These are phyloP conservation scores for Parazoanthus swiftii DNA, from an alignment of 92 coral and sea anemone genomes.

Conservation along the genomic window DNA sequence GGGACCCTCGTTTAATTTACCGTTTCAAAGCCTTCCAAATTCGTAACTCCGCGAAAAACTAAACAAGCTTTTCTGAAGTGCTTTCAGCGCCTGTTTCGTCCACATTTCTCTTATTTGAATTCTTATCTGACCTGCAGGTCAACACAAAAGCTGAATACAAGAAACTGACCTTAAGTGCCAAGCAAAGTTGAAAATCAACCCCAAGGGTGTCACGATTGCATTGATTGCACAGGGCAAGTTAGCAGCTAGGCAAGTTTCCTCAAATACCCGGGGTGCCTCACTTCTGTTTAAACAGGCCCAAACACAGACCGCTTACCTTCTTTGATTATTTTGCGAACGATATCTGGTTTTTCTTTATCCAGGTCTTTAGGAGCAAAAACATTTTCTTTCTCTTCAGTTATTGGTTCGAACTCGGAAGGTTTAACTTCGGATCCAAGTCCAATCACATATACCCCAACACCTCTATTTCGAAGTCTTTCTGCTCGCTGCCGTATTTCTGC, in stretches of 20 bases:
- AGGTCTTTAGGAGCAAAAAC: slow-evolving; percentile 22
- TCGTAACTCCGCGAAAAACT: no score
- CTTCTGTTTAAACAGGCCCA: not conserved
- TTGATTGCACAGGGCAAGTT: no score
- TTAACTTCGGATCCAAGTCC: slow-evolving; percentile 31
- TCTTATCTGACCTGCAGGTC: no score
- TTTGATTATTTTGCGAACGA: slow-evolving; percentile 26
- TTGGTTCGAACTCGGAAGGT: slow-evolving; percentile 11
- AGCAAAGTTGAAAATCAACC: no score
- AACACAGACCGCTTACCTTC: slow-evolving; percentile 1
- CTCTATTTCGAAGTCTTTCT: slow-evolving; percentile 31
- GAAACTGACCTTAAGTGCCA: no score
- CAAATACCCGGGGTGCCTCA: no score
- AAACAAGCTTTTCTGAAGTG: no score
- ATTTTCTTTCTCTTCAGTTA: slow-evolving; percentile 27
- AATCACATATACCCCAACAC: slow-evolving; percentile 27
- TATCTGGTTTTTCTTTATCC: slow-evolving; percentile 33
- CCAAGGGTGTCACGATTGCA: not conserved
- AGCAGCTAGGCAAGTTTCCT: not conserved
- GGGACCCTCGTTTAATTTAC: no score
- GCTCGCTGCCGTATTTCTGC: slow-evolving; percentile 12
- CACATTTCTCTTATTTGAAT: no score
- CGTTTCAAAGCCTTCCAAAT: no score
- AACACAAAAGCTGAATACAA: no score
- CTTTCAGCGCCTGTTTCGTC: no score